These are phyloP conservation scores for Ophion ellenae DNA, from an alignment of 2,888 invertebrate genomes.

Conservation along the genomic window DNA sequence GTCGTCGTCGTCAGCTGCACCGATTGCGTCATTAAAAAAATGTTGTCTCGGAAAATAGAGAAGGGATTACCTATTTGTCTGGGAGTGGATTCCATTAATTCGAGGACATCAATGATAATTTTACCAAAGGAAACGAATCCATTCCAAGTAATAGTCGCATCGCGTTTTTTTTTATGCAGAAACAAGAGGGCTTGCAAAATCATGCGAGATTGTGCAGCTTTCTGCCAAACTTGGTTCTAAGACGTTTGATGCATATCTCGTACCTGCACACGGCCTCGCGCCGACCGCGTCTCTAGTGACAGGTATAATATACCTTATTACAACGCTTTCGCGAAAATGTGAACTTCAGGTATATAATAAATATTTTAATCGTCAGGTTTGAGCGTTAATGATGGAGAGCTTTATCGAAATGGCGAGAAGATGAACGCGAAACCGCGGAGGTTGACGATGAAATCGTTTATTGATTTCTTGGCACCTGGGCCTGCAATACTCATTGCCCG, in stretches of 20 bases:
- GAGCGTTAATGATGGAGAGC: slow-evolving; percentile 22
- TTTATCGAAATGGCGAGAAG: slow-evolving; percentile 20
- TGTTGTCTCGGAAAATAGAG: slow-evolving; percentile 22
- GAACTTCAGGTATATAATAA: background rate
- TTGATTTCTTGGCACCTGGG: slow-evolving; percentile 34
- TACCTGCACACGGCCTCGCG: slow-evolving; percentile 20
- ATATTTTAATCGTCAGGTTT: slow-evolving; percentile 11
- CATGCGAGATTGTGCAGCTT: slow-evolving; percentile 41
- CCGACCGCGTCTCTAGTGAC: background rate
- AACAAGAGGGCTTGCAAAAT: slow-evolving; percentile 23
- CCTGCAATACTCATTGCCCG: slow-evolving; percentile 36
- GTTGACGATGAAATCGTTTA: slow-evolving; percentile 5
- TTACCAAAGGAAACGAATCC: background rate
- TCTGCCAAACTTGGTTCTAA: slow-evolving; percentile 38
- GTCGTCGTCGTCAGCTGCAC: slow-evolving; percentile 15
- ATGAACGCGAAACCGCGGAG: slow-evolving; percentile 13
- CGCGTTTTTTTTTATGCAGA: slow-evolving; percentile 29
- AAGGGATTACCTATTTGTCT: slow-evolving; percentile 39
- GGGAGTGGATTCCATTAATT: slow-evolving; percentile 29
- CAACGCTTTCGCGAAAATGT: background rate
- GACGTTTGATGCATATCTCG: slow-evolving; percentile 36
- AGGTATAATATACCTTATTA: too few species aligned
- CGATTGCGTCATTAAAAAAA: slow-evolving; percentile 20
- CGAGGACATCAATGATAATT: slow-evolving; percentile 14
- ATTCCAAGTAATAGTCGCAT: slow-evolving; percentile 2